Evolutionary conservation across 2,888 invertebrate species (phyloP).

Genomic region (Trypoxylon attenuatum): DNA sequence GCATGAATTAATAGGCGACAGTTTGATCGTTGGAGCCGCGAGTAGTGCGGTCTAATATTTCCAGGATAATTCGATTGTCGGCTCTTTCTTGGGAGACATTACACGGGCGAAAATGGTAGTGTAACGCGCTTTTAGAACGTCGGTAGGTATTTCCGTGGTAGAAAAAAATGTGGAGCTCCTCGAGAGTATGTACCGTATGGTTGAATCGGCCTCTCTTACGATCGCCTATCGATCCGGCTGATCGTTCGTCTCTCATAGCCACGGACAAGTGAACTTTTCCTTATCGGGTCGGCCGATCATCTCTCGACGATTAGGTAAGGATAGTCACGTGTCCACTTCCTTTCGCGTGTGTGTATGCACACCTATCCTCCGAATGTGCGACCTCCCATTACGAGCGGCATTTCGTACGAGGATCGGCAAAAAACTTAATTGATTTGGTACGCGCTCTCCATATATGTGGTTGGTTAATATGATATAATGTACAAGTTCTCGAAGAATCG

Average conservation of each 20-base stretch:
- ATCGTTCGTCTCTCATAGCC: conserved; percentile 50
- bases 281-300: conserved; percentile 53
- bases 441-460: no score
- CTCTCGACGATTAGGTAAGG: conserved; percentile 48
- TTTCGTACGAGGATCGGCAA: conserved; percentile 24
- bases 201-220: conserved; percentile 37
- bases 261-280: conserved; percentile 56
- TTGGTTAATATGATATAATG: no score
- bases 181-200: conserved; percentile 32
- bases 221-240: conserved; percentile 43
- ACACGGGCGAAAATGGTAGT: conserved; percentile 4
- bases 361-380: conserved; percentile 32
- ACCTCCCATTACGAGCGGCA: conserved; percentile 30
- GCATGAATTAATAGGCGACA: not conserved
- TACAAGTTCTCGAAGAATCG: no score
- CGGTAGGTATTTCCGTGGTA: conserved; percentile 29
- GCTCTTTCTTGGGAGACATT: conserved; percentile 2
- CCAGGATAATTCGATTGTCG: not conserved
- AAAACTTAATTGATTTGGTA: not conserved
- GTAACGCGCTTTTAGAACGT: conserved; percentile 25
- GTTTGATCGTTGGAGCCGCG: not conserved
- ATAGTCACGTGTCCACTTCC: conserved; percentile 52
- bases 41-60: not conserved
- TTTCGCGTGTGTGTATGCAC: no score
- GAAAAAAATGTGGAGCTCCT: conserved; percentile 29